Evolutionary conservation across 2,797 vertebrate genomes (phyloP), one percentile per base, ranked within the genome.

Genomic region (Esox masquinongy): DNA sequence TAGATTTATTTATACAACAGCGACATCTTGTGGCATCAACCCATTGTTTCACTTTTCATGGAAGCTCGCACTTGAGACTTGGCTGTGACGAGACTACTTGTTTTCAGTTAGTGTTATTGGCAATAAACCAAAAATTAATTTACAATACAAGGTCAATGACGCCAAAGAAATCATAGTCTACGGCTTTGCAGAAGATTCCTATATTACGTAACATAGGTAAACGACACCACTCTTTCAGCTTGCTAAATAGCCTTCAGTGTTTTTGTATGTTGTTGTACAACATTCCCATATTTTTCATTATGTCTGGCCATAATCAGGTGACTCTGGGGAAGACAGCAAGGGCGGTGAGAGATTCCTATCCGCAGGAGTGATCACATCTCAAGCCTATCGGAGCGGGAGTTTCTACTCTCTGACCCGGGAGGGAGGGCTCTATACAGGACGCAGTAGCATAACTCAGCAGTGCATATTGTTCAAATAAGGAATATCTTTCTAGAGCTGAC

Each of bases 321-420:
- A 80, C 75, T 14, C 15, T 24, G 53, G 0, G 14, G n/a, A 73
- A 70, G 72, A 80, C 75, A 79, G 74, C 83, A 79, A 70, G 73
- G 79, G 71, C 78, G 12, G 83, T 79, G 83, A 80, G 79, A 90
- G 34, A 91, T 90, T 90, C 88, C 86, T 75, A 9, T 2, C 77
- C 56, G 53, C 47, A 3, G 7, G 75, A 90, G 1, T 80, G 89
- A 90, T 16, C 74, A 63, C 5, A 63, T 66, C 51, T 22, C 70
- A 77, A 77, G 78, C 90, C 88, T 84, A 90, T 92, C 3, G 50
- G 7, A 63, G 80, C 43, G 68, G 4, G 0, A 22, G 49, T 63
- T 61, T 71, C 43, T 51, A 36, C 66, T 31, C 24, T 19, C 14
- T 74, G 64, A 43, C 77, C 72, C 72, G 5, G 1, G 9, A 19